Evolutionary conservation across 2,888 invertebrate genomes (phyloP).

Genomic region (Scelioninae gen. 1): DNA sequence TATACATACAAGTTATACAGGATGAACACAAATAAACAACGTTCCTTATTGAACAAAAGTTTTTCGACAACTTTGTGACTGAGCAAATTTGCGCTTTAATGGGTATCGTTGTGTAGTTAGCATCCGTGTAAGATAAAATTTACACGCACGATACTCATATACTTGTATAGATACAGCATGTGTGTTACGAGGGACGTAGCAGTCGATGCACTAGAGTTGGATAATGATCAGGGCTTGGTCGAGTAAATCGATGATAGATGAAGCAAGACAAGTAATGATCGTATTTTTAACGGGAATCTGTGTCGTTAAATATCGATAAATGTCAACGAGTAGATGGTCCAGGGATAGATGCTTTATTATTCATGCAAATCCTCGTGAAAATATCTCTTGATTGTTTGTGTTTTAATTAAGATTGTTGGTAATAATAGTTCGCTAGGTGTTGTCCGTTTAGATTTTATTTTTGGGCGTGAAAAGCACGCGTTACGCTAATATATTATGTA

Average conservation of each 20-base stretch:
- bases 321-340: conserved; percentile 13
- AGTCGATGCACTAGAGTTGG: conserved; percentile 55
- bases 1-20: no score
- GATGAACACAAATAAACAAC: no score
- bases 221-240: conserved; percentile 69
- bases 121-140: conserved; percentile 29
- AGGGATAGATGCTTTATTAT: conserved; percentile 15
- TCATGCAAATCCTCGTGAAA: not conserved
- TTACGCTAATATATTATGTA: conserved; percentile 57
- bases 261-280: conserved; percentile 56
- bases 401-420: conserved; percentile 16
- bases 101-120: conserved; percentile 26
- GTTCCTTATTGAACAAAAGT: no score
- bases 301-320: conserved; percentile 58
- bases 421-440: conserved; percentile 36
- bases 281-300: conserved; percentile 50
- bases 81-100: conserved; percentile 53
- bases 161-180: conserved; percentile 8
- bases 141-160: conserved; percentile 10
- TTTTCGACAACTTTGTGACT: conserved; percentile 1
- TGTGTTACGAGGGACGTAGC: conserved; percentile 38
- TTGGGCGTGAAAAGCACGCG: conserved; percentile 50
- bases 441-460: conserved; percentile 29
- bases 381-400: not conserved
- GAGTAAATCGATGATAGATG: conserved; percentile 66